Conservation (phyloP, 2,797 vertebrate genomes). For the Coregonus sp. region DNA sequence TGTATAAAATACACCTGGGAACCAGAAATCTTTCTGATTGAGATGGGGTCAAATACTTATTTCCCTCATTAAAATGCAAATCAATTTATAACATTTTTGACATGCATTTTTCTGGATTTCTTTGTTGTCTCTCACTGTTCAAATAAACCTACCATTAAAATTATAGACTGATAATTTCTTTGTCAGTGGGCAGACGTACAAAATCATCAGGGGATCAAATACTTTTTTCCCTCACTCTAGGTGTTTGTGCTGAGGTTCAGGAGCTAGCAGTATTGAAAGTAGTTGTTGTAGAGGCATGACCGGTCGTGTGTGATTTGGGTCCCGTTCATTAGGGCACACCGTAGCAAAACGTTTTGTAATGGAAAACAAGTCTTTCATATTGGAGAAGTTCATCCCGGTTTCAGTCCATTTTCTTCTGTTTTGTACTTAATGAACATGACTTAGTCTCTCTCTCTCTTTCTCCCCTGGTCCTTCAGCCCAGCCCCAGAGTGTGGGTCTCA, state of each 20-base stretch:
- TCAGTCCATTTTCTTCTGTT: background rate
- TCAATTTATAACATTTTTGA: too few relatives aligned
- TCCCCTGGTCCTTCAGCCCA: slow-evolving; percentile 79
- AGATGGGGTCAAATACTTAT: too few relatives aligned
- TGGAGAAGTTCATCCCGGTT: background rate
- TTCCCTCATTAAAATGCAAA: too few relatives aligned
- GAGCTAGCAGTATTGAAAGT: background rate
- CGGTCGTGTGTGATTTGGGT: background rate
- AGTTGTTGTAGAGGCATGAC: background rate
- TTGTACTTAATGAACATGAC: background rate
- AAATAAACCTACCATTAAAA: too few relatives aligned
- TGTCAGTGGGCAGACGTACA: too few relatives aligned
- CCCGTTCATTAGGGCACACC: background rate
- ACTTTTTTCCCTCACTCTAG: too few relatives aligned
- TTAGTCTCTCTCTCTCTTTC: background rate
- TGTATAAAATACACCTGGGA: too few relatives aligned
- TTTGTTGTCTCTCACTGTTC: too few relatives aligned
- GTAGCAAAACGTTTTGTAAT: background rate
- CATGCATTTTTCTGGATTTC: too few relatives aligned
- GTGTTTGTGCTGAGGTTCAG: background rate
- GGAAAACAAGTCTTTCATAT: background rate
- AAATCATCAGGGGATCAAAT: too few relatives aligned
- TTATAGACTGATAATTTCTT: too few relatives aligned
- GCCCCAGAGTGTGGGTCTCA: slow-evolving; percentile 87
- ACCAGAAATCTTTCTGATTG: too few relatives aligned